A percentile compares a stretch with the other conserved stretches of the same genome.
Evolutionary conservation across 2,888 invertebrate genomes (phyloP).

Genomic region (Gymnocheta viridis): DNA sequence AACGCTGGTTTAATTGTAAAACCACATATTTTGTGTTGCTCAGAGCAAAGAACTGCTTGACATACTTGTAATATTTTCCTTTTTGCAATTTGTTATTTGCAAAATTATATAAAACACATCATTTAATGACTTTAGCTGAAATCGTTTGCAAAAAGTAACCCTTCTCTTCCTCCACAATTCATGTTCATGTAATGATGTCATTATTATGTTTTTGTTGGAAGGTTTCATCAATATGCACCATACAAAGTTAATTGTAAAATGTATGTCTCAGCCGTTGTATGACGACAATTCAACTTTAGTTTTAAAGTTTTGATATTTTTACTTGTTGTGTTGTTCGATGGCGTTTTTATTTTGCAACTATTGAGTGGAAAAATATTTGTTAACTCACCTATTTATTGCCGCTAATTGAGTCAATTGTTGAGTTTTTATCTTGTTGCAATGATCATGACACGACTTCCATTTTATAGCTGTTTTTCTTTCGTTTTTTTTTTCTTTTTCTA

Average conservation of each 20-base stretch:
- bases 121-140: constrained; percentile 30
- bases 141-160: neutral
- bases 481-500: neutral
- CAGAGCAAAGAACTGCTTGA: neutral
- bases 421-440: constrained; percentile 63
- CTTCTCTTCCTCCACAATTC: neutral
- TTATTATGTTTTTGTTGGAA: constrained; percentile 22
- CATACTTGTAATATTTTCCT: constrained; percentile 1
- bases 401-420: constrained; percentile 69
- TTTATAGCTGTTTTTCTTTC: constrained; percentile 36
- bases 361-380: constrained; percentile 68
- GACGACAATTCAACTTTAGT: constrained; percentile 46
- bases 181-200: constrained; percentile 25
- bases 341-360: constrained; percentile 46
- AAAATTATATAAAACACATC: constrained; percentile 44
- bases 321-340: neutral
- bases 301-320: constrained; percentile 31
- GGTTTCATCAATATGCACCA: constrained; percentile 35
- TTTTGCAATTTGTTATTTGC: constrained; percentile 18
- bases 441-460: constrained; percentile 67
- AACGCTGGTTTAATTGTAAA: too few relatives aligned
- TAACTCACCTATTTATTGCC: constrained; percentile 69
- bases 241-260: constrained; percentile 39
- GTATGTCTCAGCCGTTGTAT: constrained; percentile 30
- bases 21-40: neutral